Evolutionary conservation across 2,888 invertebrate genomes (phyloP).

Genomic region (Tanypteryx hageni): DNA sequence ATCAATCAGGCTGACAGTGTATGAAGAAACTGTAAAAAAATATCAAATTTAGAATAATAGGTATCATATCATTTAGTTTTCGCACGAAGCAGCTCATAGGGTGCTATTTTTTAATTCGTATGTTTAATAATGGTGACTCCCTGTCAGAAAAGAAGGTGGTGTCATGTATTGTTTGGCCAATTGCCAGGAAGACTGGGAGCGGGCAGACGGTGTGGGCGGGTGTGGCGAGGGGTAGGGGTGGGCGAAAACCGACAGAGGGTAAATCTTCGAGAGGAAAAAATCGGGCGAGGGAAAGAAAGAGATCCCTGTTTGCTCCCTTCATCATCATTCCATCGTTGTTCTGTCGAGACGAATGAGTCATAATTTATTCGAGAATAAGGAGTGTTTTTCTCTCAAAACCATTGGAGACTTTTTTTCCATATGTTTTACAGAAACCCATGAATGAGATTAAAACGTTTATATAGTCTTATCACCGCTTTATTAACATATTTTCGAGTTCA

Average conservation of each 20-base stretch:
- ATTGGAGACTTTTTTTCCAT: neutral
- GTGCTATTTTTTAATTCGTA: conserved; percentile 17
- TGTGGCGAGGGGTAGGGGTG: neutral
- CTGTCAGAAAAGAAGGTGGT: neutral
- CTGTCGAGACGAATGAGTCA: neutral
- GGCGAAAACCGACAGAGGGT: neutral
- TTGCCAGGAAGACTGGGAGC: neutral
- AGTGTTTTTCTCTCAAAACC: neutral
- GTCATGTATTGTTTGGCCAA: conserved; percentile 7
- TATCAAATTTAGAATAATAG: neutral
- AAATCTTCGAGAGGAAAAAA: neutral
- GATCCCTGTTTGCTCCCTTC: neutral
- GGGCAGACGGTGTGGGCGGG: too few species aligned
- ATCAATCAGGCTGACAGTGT: neutral
- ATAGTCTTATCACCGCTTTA: too few species aligned
- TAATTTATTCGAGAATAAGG: neutral
- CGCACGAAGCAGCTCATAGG: conserved; percentile 16
- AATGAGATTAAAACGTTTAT: too few species aligned
- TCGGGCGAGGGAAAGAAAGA: neutral
- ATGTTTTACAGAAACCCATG: neutral
- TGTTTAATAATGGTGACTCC: conserved; percentile 18
- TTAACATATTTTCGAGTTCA: too few species aligned
- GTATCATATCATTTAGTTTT: neutral
- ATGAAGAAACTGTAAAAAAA: neutral
- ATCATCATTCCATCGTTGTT: neutral